Percentiles rank a stretch among this genome's conserved stretches.
Conservation (phyloP, 2,888 invertebrate genomes). For the Euplagia quadripunctaria region DNA sequence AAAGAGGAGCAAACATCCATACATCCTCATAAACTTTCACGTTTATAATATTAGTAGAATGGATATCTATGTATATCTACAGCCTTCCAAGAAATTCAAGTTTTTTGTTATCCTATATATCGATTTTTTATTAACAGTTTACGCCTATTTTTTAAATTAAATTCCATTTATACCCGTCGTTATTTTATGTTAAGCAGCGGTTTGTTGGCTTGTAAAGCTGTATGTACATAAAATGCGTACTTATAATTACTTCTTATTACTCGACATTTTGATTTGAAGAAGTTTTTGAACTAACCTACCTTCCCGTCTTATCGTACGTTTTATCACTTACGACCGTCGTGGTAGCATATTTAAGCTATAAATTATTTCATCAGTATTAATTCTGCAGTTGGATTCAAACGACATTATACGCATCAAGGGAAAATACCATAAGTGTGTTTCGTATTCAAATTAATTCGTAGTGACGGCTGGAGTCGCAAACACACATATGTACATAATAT, state of each 20-base stretch:
- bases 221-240: too few species aligned
- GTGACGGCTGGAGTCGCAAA: slow-evolving; percentile 14
- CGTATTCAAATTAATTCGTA: slow-evolving; percentile 26
- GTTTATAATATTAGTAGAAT: too few species aligned
- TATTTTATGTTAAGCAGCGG: not conserved
- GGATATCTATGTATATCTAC: too few species aligned
- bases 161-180: too few species aligned
- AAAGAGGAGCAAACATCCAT: too few species aligned
- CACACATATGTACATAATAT: slow-evolving; percentile 15
- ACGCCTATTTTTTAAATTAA: too few species aligned
- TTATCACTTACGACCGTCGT: not conserved
- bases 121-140: too few species aligned
- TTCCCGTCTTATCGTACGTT: not conserved
- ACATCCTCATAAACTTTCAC: too few species aligned
- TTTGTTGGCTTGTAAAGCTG: not conserved
- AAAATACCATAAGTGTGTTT: slow-evolving; percentile 29
- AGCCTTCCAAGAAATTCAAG: too few species aligned
- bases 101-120: too few species aligned
- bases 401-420: slow-evolving; percentile 8
- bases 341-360: not conserved
- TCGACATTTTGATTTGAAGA: too few species aligned
- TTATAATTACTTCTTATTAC: too few species aligned
- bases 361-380: slow-evolving; percentile 16
- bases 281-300: not conserved
- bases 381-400: slow-evolving; percentile 18